phyloP scores from a whole-genome alignment of 2,888 invertebrate species.

The Drosophila ochracea region DNA sequence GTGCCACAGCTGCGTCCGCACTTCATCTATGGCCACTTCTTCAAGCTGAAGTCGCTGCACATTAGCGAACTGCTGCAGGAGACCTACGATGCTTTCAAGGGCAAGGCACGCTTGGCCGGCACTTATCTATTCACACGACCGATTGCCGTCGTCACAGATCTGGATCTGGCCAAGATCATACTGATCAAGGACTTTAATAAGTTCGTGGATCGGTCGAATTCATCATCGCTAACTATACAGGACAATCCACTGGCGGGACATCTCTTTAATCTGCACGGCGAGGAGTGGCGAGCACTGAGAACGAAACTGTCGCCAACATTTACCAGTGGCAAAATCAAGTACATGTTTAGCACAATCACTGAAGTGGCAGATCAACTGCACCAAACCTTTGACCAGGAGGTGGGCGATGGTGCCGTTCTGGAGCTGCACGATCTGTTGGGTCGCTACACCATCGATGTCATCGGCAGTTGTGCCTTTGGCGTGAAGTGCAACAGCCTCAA shows the following conservation, averaged over 20 bases:
- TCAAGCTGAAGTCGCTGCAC: conserved; percentile 55
- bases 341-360: conserved; percentile 84
- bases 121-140: conserved; percentile 74
- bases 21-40: conserved; percentile 65
- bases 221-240: conserved; percentile 50
- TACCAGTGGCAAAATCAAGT: conserved; percentile 86
- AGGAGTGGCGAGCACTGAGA: conserved; percentile 85
- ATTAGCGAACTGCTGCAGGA: conserved; percentile 61
- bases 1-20: conserved; percentile 64
- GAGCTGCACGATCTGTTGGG: conserved; percentile 85
- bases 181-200: conserved; percentile 84
- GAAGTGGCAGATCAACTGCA: conserved; percentile 73
- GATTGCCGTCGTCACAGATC: conserved; percentile 66
- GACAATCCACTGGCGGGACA: conserved; percentile 82
- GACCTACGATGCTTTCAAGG: conserved; percentile 73
- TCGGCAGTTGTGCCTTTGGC: conserved; percentile 85
- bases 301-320: conserved; percentile 86
- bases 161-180: conserved; percentile 82
- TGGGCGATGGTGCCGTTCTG: conserved; percentile 42
- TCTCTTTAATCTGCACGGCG: conserved; percentile 81
- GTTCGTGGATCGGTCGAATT: conserved; percentile 81
- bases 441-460: conserved; percentile 86
- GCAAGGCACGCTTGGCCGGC: conserved; percentile 64
- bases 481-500: conserved; percentile 85
- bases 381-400: conserved; percentile 27